Evolutionary conservation across 2,888 invertebrate species (phyloP), one percentile per base, ranked within the genome.

Genomic region (Chymomyza fuscimana): DNA sequence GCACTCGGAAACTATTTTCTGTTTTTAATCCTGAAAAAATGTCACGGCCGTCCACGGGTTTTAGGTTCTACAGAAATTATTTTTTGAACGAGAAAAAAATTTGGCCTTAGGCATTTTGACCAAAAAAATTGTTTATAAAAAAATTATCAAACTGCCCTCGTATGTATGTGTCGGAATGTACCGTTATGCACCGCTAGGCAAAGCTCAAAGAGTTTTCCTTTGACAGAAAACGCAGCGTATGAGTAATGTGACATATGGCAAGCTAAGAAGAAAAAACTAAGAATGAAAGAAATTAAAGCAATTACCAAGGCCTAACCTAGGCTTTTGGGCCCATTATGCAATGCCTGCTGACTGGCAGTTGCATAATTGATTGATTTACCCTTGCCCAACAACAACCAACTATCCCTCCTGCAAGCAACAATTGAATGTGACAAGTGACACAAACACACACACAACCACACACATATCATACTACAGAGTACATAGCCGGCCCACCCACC

Each of bases 321-420:
- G 54, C 54, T 54, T n/a, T 54, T 9, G 7, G 19, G 51, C 51
- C 63, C 40, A 65, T 76, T 79, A 63, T 79, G 77, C 73, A 67
- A 81, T 77, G 73, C 67, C 72, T 74, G 76, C 74, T 72, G 52
- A 46, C 58, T 67, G 73, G 73, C 68, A 70, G 81, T 81, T 81
- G 75, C 72, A 81, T 81, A 83, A 86, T 83, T 83, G 83, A 83
- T 86, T 54, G 54, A 54, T 54, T 86, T 82, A 83, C 79, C 40
- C 40, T 46, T 46, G 12, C 40, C 40, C 40, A 10, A 36, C 40
- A 10, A 32, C 5, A 1, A 32, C 32, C 32, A 25, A 25, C 32
- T 5, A 9, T 32, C 32, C 32, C 12, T 12, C 40, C 10, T 46
- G 40, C 40, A 56, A 79, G 72, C 80, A 80, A 86, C 86, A 83